phyloP scores from a whole-genome alignment of 2,888 invertebrate species.

The Tachina fera region DNA sequence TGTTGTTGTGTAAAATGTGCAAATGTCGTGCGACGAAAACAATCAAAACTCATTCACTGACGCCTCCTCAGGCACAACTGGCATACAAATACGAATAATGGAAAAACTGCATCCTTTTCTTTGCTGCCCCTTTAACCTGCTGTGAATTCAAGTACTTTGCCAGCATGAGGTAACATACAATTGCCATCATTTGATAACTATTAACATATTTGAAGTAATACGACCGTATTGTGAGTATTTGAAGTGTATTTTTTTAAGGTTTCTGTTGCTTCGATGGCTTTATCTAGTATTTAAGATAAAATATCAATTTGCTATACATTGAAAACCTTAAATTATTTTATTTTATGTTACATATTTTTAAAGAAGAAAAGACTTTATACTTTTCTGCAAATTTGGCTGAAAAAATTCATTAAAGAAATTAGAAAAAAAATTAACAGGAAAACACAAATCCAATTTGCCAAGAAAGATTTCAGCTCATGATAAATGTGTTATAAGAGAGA shows the following conservation, averaged over 20 bases:
- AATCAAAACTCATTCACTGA: slow-evolving; percentile 66
- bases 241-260: not conserved
- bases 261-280: slow-evolving; percentile 11
- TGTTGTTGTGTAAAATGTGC: slow-evolving; percentile 54
- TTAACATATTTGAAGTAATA: slow-evolving; percentile 45
- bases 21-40: slow-evolving; percentile 66
- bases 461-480: slow-evolving; percentile 50
- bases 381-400: slow-evolving; percentile 62
- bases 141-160: slow-evolving; percentile 68
- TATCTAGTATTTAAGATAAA: slow-evolving; percentile 44
- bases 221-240: not conserved
- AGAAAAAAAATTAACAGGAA: not conserved
- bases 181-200: slow-evolving; percentile 68
- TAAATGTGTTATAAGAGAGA: slow-evolving; percentile 58
- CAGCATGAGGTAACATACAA: slow-evolving; percentile 64
- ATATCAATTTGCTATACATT: slow-evolving; percentile 54
- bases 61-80: slow-evolving; percentile 47
- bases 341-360: not conserved
- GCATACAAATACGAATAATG: slow-evolving; percentile 32
- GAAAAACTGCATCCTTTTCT: slow-evolving; percentile 19
- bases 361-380: slow-evolving; percentile 11
- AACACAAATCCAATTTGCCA: slow-evolving; percentile 11
- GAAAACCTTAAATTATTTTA: slow-evolving; percentile 2
- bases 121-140: slow-evolving; percentile 26
- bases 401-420: slow-evolving; percentile 42